Evolutionary conservation across 2,888 invertebrate genomes (phyloP).

Genomic region (Laspeyria flexula): DNA sequence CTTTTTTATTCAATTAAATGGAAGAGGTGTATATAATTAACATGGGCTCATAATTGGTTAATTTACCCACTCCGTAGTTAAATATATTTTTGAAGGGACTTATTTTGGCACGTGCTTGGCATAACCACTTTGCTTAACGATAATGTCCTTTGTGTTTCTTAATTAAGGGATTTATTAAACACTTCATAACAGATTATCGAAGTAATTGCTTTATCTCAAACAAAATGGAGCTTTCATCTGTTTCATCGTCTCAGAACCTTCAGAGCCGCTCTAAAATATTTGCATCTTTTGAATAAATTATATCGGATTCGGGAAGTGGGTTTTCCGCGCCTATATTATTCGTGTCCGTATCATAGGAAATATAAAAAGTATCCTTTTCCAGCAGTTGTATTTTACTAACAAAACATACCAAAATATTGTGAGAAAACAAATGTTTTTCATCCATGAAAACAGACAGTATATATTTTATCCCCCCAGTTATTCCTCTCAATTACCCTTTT

Average conservation of each 20-base stretch:
- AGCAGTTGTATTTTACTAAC: neutral
- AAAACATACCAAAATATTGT: neutral
- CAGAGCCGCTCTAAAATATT: slow-evolving; percentile 28
- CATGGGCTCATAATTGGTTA: neutral
- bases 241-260: slow-evolving; percentile 11
- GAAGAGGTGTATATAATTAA: neutral
- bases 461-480: neutral
- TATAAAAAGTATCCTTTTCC: neutral
- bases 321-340: slow-evolving; percentile 4
- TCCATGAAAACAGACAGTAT: neutral
- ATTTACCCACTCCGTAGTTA: too few species aligned
- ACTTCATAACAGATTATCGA: neutral
- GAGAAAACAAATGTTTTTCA: neutral
- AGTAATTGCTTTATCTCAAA: neutral
- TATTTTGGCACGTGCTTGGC: too few species aligned
- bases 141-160: neutral
- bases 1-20: neutral
- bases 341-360: slow-evolving; percentile 1
- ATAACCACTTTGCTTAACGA: neutral
- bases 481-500: slow-evolving; percentile 2
- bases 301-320: slow-evolving; percentile 8
- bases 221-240: slow-evolving; percentile 4
- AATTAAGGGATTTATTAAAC: neutral
- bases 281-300: slow-evolving; percentile 30
- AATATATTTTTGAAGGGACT: too few species aligned